Conservation (phyloP, 2,888 invertebrate genomes). For the Acanthosepion pharaonis region DNA sequence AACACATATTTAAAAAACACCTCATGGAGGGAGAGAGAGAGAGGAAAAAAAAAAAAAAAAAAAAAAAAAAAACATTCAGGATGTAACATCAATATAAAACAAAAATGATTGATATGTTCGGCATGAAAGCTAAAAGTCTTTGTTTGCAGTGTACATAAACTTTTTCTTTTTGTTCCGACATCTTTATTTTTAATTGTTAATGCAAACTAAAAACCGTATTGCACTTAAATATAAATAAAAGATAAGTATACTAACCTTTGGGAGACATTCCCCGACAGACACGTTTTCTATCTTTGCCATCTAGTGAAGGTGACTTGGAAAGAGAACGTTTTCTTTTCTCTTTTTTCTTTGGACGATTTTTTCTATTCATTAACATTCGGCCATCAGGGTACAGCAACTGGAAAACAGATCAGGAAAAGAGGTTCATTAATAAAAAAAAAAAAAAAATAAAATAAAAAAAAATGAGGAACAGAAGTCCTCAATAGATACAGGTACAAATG, state of each 20-base stretch:
- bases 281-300: conserved; percentile 38
- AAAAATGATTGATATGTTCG: no score
- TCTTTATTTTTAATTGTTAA: background rate
- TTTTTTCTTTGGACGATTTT: conserved; percentile 16
- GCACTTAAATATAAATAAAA: no score
- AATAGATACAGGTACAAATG: background rate
- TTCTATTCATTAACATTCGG: background rate
- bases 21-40: background rate
- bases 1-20: background rate
- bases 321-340: conserved; percentile 40
- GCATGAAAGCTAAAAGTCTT: no score
- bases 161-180: no score
- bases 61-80: background rate
- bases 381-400: conserved; percentile 40
- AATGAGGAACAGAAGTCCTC: background rate
- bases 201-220: background rate
- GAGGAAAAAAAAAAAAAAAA: background rate
- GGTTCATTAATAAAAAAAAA: background rate
- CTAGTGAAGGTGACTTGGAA: background rate
- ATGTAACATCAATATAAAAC: no score
- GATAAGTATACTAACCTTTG: background rate
- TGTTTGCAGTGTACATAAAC: no score
- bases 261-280: conserved; percentile 37
- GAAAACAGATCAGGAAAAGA: background rate
- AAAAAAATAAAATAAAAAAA: background rate